These are phyloP conservation scores for Heliconius charithonia DNA, from an alignment of 2,888 invertebrate genomes.

Conservation along the genomic window DNA sequence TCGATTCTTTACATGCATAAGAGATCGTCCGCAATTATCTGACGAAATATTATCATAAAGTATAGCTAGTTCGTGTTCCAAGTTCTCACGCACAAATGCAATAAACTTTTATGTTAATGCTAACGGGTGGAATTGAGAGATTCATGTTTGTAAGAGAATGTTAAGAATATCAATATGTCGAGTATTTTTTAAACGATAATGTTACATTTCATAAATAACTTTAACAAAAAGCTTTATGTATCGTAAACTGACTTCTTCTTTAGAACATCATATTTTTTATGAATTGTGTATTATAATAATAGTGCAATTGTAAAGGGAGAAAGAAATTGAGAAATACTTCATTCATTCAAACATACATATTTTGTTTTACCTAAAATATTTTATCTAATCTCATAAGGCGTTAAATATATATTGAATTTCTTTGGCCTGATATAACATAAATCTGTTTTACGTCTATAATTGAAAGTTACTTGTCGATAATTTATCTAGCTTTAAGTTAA, in stretches of 20 bases:
- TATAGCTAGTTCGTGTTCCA: slow-evolving; percentile 32
- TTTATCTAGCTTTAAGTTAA: background rate
- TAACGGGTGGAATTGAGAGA: slow-evolving; percentile 29
- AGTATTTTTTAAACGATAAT: background rate
- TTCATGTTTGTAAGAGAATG: slow-evolving; percentile 24
- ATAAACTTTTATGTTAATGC: slow-evolving; percentile 44
- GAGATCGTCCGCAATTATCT: slow-evolving; percentile 17
- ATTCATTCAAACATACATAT: too few species aligned
- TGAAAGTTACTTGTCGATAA: too few species aligned
- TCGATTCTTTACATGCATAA: slow-evolving; percentile 15
- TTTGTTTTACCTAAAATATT: too few species aligned
- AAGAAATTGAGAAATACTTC: too few species aligned
- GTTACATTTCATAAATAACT: background rate
- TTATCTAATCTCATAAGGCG: too few species aligned
- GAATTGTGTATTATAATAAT: too few species aligned
- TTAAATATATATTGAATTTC: too few species aligned
- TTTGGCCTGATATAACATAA: too few species aligned
- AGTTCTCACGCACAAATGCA: slow-evolving; percentile 44
- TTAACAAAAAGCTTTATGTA: background rate
- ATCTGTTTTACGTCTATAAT: too few species aligned
- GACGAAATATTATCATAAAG: slow-evolving; percentile 24
- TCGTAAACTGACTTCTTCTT: background rate
- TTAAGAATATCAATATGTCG: slow-evolving; percentile 13
- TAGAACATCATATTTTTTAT: background rate
- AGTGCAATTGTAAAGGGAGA: too few species aligned